These are phyloP conservation scores for Trichosurus vulpecula DNA, from an alignment of 2,797 vertebrate species.

Conservation along the genomic window DNA sequence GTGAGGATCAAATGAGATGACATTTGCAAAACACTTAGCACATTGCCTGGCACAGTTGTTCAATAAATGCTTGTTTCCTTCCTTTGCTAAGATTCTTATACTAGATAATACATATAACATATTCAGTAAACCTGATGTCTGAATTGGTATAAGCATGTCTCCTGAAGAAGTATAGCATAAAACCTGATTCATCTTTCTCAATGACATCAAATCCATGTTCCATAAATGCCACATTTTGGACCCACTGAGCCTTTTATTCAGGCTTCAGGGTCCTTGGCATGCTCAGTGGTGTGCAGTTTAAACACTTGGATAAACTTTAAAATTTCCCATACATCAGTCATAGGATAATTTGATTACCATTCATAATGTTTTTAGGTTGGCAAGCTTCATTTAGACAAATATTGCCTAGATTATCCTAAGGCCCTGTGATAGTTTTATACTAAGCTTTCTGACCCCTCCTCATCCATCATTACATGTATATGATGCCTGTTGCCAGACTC, in stretches of 20 bases:
- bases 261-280: neutral
- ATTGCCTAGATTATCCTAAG: neutral
- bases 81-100: neutral
- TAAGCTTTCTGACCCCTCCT: conserved; percentile 8
- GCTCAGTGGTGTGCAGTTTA: neutral
- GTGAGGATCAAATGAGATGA: neutral
- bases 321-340: neutral
- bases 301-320: conserved; percentile 36
- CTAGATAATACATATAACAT: neutral
- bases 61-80: neutral
- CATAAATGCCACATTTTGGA: neutral
- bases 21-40: neutral
- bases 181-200: neutral
- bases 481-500: conserved; percentile 30
- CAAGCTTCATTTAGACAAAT: conserved; percentile 37
- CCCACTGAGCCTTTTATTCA: neutral
- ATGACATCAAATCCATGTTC: neutral
- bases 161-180: neutral
- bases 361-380: neutral
- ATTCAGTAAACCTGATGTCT: neutral
- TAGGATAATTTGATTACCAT: conserved; percentile 12
- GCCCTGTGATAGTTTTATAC: conserved; percentile 5
- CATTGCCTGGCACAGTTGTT: neutral
- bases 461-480: conserved; percentile 35
- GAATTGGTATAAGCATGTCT: neutral